Base-by-base conservation (phyloP, 1,140 invertebrate genomes). In the Atta cephalotes region DNA sequence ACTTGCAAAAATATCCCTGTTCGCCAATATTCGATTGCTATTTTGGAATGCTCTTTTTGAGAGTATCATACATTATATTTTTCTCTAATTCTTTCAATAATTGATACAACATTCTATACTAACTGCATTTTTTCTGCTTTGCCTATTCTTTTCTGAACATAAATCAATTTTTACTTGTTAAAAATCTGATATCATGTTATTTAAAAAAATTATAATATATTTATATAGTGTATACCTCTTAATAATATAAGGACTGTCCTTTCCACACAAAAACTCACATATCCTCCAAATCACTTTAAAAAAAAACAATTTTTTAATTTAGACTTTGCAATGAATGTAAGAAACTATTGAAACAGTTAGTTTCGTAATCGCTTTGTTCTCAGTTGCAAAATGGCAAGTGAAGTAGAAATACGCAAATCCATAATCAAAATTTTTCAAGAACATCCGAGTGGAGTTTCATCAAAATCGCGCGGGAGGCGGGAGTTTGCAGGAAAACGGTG, bases 1-100 rank as follows among this genome's bases (percentile, higher is more conserved):
- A 79, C 60, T 80, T 68, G 78, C 12, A 68, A 78, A 78, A 78
- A 78, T 78, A 78, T 28, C 1, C 9, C 35, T 2, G 31, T 21
- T 78, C 76, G 21, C 4, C 21, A 9, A 65, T 63, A 65, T 31
- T n/a, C 56, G n/a, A 60, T 74, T 74, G 25, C 21, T 28, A n/a
- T 65, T 79, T 79, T 28, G 39, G 25, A 45, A 35, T 28, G 16
- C 25, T n/a, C 25, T 51, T 51, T 39, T 16, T 31, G 9, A 25
- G 16, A 65, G 9, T 12, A 28, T 51, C 6, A n/a, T 31, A 0
- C 7, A 76, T 76, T 53, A 49, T 56, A 56, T 16, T 21, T 76
- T 6, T 21, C 3, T 16, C 14, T 79, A 65, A 65, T 79, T 16
- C 6, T 28, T 60, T 31, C 60, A 39, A 49, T n/a, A 65, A 45